A percentile compares a stretch with the other conserved stretches of the same genome.
Evolutionary conservation across 2,113 vertebrate species (phyloP).

Genomic region (Mixornis gularis): DNA sequence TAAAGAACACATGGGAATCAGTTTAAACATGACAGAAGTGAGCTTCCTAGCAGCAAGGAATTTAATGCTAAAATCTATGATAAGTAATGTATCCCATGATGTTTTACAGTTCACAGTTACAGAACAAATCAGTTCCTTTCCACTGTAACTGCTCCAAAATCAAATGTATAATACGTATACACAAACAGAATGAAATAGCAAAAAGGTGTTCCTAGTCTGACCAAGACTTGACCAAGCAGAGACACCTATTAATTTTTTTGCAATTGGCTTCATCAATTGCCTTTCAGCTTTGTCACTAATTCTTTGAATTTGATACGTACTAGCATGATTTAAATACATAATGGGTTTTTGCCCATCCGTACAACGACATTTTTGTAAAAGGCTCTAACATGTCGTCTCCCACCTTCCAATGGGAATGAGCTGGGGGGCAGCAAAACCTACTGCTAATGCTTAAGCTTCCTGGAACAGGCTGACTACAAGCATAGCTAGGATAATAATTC

Average conservation of each 20-base stretch:
- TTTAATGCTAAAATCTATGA: background rate
- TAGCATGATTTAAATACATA: background rate
- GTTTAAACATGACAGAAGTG: background rate
- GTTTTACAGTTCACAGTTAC: background rate
- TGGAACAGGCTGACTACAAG: constrained; percentile 39
- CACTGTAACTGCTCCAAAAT: background rate
- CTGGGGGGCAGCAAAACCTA: background rate
- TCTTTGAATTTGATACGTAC: background rate
- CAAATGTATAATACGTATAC: background rate
- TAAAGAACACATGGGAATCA: background rate
- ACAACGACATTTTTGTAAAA: background rate
- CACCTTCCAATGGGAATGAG: background rate
- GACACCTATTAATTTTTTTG: background rate
- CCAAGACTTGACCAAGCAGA: background rate
- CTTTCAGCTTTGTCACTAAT: background rate
- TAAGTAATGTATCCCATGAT: background rate
- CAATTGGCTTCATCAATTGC: background rate
- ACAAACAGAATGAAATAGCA: background rate
- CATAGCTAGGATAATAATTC: constrained; percentile 62
- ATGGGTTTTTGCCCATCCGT: background rate
- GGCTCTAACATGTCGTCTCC: background rate
- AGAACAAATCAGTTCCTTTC: background rate
- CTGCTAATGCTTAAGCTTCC: constrained; percentile 52
- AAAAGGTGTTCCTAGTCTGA: background rate
- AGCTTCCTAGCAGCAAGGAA: background rate